These are phyloP conservation scores for Calliopsis andreniformis DNA, from an alignment of 1,140 invertebrate genomes.

Conservation along the genomic window DNA sequence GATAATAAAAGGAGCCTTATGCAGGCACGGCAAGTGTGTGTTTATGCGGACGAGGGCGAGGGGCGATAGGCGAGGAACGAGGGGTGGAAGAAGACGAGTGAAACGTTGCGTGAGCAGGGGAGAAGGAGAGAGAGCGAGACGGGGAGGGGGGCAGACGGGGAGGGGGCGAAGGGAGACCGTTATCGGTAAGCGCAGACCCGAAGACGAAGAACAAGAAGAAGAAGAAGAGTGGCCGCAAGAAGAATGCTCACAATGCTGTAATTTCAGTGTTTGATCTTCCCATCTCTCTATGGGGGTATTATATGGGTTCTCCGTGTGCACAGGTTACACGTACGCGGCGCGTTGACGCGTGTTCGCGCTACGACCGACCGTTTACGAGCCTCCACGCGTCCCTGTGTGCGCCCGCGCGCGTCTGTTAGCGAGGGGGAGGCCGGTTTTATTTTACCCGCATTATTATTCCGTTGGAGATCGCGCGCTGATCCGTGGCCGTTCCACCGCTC, in stretches of 20 bases:
- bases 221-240: conserved; percentile 69
- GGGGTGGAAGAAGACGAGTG: conserved; percentile 26
- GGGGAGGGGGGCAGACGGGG: too few species aligned
- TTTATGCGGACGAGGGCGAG: conserved; percentile 71
- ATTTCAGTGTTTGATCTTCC: conserved; percentile 79
- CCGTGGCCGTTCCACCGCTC: conserved; percentile 51
- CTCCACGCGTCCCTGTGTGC: too few species aligned
- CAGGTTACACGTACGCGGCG: conserved; percentile 31
- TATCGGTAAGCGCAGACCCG: conserved; percentile 67
- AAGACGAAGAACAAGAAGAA: conserved; percentile 52
- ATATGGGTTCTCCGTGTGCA: conserved; percentile 68
- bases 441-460: conserved; percentile 80
- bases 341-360: conserved; percentile 37
- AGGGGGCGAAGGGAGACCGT: conserved; percentile 52
- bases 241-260: conserved; percentile 79
- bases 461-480: conserved; percentile 77
- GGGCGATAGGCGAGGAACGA: conserved; percentile 53
- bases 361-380: too few species aligned
- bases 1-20: conserved; percentile 77
- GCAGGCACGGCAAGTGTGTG: conserved; percentile 74
- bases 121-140: conserved; percentile 38
- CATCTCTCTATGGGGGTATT: conserved; percentile 76
- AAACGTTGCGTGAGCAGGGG: conserved; percentile 48
- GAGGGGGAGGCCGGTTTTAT: conserved; percentile 73
- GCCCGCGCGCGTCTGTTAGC: conserved; percentile 41